Conservation (phyloP, 1,140 invertebrate species). For the Pteromalus puparum region DNA sequence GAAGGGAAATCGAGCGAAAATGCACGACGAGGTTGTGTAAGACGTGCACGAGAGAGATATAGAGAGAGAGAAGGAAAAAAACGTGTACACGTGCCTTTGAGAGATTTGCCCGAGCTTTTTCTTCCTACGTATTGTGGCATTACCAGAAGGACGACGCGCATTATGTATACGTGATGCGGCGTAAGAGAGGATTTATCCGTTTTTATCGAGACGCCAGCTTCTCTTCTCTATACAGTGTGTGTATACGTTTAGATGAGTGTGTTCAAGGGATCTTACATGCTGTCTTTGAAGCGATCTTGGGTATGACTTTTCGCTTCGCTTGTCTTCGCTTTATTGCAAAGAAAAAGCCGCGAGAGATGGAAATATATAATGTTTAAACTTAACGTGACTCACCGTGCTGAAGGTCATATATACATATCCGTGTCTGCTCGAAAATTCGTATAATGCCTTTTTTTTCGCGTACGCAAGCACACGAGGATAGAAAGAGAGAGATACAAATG, state of each 20-base stretch:
- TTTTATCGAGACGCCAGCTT: conserved; percentile 27
- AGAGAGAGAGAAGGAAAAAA: conserved; percentile 3
- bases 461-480: background rate
- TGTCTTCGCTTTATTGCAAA: too few relatives aligned
- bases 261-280: background rate
- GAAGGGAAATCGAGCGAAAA: conserved; percentile 47
- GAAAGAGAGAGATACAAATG: background rate
- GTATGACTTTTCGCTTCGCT: background rate
- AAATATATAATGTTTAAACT: too few relatives aligned
- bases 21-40: background rate
- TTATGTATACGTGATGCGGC: background rate
- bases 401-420: too few relatives aligned
- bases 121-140: background rate
- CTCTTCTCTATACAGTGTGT: background rate
- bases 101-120: conserved; percentile 29
- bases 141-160: too few relatives aligned
- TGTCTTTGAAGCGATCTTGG: background rate
- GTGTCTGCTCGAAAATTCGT: too few relatives aligned
- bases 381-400: too few relatives aligned
- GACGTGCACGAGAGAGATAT: background rate
- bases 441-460: too few relatives aligned
- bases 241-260: background rate
- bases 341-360: too few relatives aligned
- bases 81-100: conserved; percentile 34
- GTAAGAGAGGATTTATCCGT: conserved; percentile 20